Base-by-base conservation (phyloP, 2,888 invertebrate species). In the Imbricaverruca yamaguchii region DNA sequence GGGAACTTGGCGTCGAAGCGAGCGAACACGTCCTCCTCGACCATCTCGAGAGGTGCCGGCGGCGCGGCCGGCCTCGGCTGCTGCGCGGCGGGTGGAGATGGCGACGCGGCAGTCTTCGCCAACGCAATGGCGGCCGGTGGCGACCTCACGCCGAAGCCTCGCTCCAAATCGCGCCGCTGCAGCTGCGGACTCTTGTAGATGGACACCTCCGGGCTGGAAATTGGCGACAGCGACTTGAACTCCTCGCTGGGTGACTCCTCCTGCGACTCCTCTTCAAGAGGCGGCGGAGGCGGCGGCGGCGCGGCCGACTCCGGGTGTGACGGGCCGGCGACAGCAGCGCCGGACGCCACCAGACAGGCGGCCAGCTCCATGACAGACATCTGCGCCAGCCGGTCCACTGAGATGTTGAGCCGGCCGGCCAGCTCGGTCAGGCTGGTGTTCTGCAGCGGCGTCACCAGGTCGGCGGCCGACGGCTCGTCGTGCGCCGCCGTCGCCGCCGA, bases 301-400 rank as follows among this genome's bases (percentile, higher is more conserved):
- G 83, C 84, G 56, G 77, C 56, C 21, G 56, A 9, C n/a, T 21
- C 25, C 77, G 55, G 21, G 15, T 39, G 39, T 53, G 69, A 23
- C 69, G 9, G 21, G 25, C 6, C 12, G 12, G 18, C 4, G 9
- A 21, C 25, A 15, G 77, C 77, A 13, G 77, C 9, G 77, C 55
- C 77, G 0, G 77, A 15, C n/a, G 77, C 77, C 55, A 56, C 91
- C 56, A 95, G 89, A 86, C 93, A 94, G 81, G 92, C 92, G 0
- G 95, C 95, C 69, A 96, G 89, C 87, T 95, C 95, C 53, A 94
- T 94, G 82, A 96, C 88, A 0, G 95, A 95, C 92, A 95, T 93
- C 82, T 92, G 93, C 81, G 94, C 93, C 80, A 96, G 88, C 82
- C 94, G 92, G 80, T 91, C 90, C 0, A 93, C 90, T 0, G 94